Base-by-base conservation (phyloP, 2,113 vertebrate species). In the Pelmatolapia mariae region DNA sequence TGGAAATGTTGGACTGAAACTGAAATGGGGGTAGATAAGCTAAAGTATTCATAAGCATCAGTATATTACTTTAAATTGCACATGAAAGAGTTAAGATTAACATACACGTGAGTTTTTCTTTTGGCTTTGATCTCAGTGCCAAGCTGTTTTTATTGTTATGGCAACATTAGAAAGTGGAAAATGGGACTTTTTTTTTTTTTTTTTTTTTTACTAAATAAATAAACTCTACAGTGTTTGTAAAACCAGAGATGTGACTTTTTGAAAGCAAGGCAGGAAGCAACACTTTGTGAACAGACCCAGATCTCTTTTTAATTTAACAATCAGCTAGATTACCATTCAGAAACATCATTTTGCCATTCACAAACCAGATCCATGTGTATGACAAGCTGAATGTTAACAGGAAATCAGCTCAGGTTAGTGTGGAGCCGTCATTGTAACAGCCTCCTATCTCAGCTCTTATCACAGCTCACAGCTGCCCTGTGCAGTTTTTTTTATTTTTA, bases 341-440 rank as follows among this genome's bases (percentile, higher is more conserved):
- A 78, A 38, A 54, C 59, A 85, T 22, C 15, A 47, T 68, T 82
- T 78, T 81, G 54, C 54, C 38, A 54, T 26, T 29, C 16, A 73
- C 9, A 71, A 68, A 63, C 61, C 87, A 56, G 84, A 82, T 71
- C 38, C 52, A 11, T 81, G 24, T 61, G 63, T 71, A 76, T 87
- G 45, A 76, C 86, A 90, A 73, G 29, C 7, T 81, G 87, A 86
- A 26, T 84, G 19, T 68, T 40, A 68, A 36, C 63, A 82, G 84
- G 53, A 40, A 31, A 78, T 71, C 18, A 57, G 36, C 76, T 83
- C 63, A 81, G 81, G 56, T 91, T 73, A 57, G 73, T 18, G 80
- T 71, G 86, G 82, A 89, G 87, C 87, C 83, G 33, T 92, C 61
- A 83, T 31, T 52, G 24, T 53, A 81, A 1, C 59, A 87, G 86